phyloP scores from a whole-genome alignment of 2,113 vertebrate species.

The Cacatua alba region DNA sequence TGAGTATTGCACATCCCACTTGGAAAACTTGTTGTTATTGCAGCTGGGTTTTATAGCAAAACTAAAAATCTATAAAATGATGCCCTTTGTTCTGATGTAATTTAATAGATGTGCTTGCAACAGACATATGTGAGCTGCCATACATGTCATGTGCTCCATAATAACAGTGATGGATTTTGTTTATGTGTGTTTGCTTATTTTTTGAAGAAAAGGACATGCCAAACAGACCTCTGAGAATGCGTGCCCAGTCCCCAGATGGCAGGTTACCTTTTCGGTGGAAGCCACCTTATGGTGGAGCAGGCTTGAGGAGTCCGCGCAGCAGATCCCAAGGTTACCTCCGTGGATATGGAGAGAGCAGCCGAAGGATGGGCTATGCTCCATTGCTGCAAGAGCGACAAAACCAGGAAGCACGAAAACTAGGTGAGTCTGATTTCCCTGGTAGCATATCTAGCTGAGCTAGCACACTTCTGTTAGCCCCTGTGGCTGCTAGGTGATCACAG shows the following conservation, averaged over 20 bases:
- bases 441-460: neutral
- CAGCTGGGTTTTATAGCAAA: neutral
- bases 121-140: neutral
- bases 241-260: slow-evolving; percentile 64
- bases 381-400: slow-evolving; percentile 84
- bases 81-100: neutral
- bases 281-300: slow-evolving; percentile 82
- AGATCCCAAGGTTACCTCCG: slow-evolving; percentile 74
- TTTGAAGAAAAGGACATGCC: slow-evolving; percentile 82
- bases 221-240: slow-evolving; percentile 73
- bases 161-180: neutral
- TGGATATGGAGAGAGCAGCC: slow-evolving; percentile 77
- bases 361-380: slow-evolving; percentile 80
- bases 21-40: neutral
- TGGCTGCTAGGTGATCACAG: neutral
- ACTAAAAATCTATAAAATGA: neutral
- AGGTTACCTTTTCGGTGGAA: slow-evolving; percentile 76
- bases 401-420: slow-evolving; percentile 82
- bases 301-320: slow-evolving; percentile 80
- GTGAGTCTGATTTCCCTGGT: slow-evolving; percentile 67
- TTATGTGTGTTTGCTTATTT: slow-evolving; percentile 50
- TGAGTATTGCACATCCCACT: neutral
- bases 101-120: neutral
- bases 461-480: neutral
- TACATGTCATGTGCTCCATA: neutral